Percentiles rank a stretch among this genome's conserved stretches.
phyloP scores from a whole-genome alignment of 1,140 invertebrate species.

The Drosophila kikkawai region DNA sequence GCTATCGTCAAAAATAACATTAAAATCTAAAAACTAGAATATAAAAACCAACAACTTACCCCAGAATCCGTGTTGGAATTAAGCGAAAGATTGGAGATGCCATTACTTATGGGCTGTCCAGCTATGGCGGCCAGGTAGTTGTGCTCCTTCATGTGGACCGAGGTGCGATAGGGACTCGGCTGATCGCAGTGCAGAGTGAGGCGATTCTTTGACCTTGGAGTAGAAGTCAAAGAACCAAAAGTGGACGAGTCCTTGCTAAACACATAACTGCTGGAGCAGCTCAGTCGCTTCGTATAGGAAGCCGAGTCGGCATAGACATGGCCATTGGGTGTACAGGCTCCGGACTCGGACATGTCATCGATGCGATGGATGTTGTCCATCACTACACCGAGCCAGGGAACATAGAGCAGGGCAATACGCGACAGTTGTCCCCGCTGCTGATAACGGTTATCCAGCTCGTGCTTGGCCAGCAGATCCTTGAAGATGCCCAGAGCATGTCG shows the following conservation, averaged over 20 bases:
- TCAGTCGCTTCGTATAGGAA: constrained; percentile 85
- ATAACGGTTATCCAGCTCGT: constrained; percentile 97
- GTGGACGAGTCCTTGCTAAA: constrained; percentile 82
- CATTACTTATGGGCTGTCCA: constrained; percentile 88
- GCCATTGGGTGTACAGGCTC: constrained; percentile 71
- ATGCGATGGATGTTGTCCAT: constrained; percentile 92
- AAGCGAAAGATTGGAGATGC: constrained; percentile 86
- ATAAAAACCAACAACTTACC: constrained; percentile 44
- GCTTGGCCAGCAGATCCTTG: constrained; percentile 95
- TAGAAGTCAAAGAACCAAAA: constrained; percentile 79
- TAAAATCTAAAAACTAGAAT: too few relatives aligned
- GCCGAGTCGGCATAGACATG: constrained; percentile 84
- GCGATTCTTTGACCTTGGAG: constrained; percentile 85
- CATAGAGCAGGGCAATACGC: constrained; percentile 94
- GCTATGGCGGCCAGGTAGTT: constrained; percentile 92
- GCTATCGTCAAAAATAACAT: constrained; percentile 4
- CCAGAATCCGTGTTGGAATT: constrained; percentile 83
- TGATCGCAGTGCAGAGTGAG: constrained; percentile 87
- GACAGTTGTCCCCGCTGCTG: constrained; percentile 91
- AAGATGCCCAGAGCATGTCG: constrained; percentile 92
- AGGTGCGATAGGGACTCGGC: constrained; percentile 86
- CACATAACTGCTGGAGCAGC: constrained; percentile 86
- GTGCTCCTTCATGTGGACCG: constrained; percentile 89
- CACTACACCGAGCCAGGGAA: constrained; percentile 95
- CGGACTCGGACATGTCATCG: constrained; percentile 77